Percentiles rank a stretch among this genome's conserved stretches.
phyloP scores from a whole-genome alignment of 2,797 vertebrate species.

The Trichosurus vulpecula region DNA sequence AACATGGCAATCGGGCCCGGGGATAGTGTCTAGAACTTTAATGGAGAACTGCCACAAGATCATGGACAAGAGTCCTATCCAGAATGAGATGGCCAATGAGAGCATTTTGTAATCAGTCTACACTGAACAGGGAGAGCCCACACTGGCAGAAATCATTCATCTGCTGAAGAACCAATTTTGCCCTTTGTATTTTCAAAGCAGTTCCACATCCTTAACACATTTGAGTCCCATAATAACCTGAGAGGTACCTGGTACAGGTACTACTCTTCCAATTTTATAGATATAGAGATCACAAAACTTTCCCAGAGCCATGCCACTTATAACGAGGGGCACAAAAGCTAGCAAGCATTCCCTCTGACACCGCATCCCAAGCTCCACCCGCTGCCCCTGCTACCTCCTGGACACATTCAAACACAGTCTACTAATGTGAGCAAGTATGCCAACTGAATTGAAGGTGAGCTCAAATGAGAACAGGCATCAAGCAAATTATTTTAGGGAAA shows the following conservation, averaged over 20 bases:
- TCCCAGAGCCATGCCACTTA: not conserved
- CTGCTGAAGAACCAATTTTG: not conserved
- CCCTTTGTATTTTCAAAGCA: not conserved
- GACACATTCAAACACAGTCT: not conserved
- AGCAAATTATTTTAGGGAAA: not conserved
- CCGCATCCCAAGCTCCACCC: not conserved
- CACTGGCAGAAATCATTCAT: not conserved
- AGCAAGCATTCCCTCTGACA: not conserved
- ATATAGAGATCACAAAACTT: not conserved
- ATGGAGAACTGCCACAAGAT: not conserved
- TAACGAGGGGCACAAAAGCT: not conserved
- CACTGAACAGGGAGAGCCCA: not conserved
- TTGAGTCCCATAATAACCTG: not conserved
- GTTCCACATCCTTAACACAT: not conserved
- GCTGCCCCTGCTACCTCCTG: not conserved
- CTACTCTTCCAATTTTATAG: not conserved
- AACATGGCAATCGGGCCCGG: not conserved
- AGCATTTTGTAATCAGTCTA: not conserved
- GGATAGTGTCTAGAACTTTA: not conserved
- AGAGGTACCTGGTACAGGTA: not conserved
- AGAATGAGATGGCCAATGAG: not conserved
- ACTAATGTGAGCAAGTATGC: not conserved
- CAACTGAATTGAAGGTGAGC: not conserved
- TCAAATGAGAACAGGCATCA: not conserved
- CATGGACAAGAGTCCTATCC: too few relatives aligned